These are phyloP conservation scores for Machimus rusticus DNA, from an alignment of 2,888 invertebrate genomes.

Conservation along the genomic window DNA sequence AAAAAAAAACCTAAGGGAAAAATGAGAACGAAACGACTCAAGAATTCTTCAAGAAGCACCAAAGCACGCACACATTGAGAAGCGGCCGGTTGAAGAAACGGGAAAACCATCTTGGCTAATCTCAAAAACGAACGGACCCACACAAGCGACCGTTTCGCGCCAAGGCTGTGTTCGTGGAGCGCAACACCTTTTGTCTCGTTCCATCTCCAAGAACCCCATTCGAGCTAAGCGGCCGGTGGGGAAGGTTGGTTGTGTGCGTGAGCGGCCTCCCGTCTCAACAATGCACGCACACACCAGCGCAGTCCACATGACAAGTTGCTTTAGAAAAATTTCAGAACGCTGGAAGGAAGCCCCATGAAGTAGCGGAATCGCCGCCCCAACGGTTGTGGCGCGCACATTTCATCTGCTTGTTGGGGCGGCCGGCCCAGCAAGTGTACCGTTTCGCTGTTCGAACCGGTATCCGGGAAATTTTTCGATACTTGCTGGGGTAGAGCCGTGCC, in stretches of 20 bases:
- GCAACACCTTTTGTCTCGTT: neutral
- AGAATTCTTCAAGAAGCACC: slow-evolving; percentile 18
- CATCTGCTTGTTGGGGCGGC: slow-evolving; percentile 46
- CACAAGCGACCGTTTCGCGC: neutral
- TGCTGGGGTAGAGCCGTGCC: slow-evolving; percentile 47
- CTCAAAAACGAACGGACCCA: neutral
- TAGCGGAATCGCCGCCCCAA: slow-evolving; percentile 42
- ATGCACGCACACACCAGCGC: slow-evolving; percentile 28
- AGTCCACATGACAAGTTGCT: slow-evolving; percentile 49
- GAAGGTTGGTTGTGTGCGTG: neutral
- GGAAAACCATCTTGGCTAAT: neutral
- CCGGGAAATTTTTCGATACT: slow-evolving; percentile 41
- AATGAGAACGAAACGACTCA: slow-evolving; percentile 23
- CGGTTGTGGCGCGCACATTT: slow-evolving; percentile 31
- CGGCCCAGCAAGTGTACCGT: slow-evolving; percentile 46
- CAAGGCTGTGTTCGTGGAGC: neutral
- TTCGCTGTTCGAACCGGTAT: slow-evolving; percentile 48
- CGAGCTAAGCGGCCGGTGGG: neutral
- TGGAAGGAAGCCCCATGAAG: slow-evolving; percentile 50
- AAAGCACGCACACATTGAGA: neutral
- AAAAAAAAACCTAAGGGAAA: neutral
- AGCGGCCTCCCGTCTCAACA: slow-evolving; percentile 22
- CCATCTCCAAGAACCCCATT: neutral
- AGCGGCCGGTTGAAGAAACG: neutral
- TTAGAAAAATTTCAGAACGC: slow-evolving; percentile 49